Percentiles rank a stretch among this genome's conserved stretches.
Evolutionary conservation across 2,113 vertebrate genomes (phyloP).

Genomic region (Clinocottus analis): DNA sequence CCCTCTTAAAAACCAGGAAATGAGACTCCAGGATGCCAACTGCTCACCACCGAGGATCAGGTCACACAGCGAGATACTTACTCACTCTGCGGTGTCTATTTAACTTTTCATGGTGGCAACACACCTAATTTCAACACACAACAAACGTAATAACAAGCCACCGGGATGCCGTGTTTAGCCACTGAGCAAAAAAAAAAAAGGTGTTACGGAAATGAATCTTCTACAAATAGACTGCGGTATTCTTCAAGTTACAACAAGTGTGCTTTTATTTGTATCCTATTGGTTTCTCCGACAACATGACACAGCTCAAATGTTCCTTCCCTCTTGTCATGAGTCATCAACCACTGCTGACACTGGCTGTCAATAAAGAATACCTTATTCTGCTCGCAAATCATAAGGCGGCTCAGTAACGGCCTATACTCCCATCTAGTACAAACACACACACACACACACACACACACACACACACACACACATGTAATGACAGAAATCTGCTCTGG

Average conservation of each 20-base stretch:
- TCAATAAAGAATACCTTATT: slow-evolving; percentile 32
- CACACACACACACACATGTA: not conserved
- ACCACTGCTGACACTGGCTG: not conserved
- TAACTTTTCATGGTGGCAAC: slow-evolving; percentile 34
- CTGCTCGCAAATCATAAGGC: slow-evolving; percentile 29
- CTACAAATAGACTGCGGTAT: slow-evolving; percentile 12
- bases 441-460: too few species aligned
- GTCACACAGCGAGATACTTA: slow-evolving; percentile 38
- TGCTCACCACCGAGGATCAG: slow-evolving; percentile 56
- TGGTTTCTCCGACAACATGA: slow-evolving; percentile 47
- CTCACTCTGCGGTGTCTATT: slow-evolving; percentile 35
- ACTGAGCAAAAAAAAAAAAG: slow-evolving; percentile 3
- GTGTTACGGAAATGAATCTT: slow-evolving; percentile 19
- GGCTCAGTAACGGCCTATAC: not conserved
- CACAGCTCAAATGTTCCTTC: not conserved
- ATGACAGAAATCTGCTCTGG: slow-evolving; percentile 38
- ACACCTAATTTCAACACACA: slow-evolving; percentile 29
- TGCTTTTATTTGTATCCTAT: slow-evolving; percentile 39
- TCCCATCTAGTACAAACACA: slow-evolving; percentile 23
- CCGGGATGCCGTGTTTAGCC: slow-evolving; percentile 59
- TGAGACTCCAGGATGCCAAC: slow-evolving; percentile 76
- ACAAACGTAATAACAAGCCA: slow-evolving; percentile 66
- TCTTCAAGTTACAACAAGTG: slow-evolving; percentile 55
- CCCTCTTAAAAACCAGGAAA: slow-evolving; percentile 80
- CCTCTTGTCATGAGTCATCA: slow-evolving; percentile 40